phyloP scores from a whole-genome alignment of 2,888 invertebrate species.

The Ryuthela nishihirai region DNA sequence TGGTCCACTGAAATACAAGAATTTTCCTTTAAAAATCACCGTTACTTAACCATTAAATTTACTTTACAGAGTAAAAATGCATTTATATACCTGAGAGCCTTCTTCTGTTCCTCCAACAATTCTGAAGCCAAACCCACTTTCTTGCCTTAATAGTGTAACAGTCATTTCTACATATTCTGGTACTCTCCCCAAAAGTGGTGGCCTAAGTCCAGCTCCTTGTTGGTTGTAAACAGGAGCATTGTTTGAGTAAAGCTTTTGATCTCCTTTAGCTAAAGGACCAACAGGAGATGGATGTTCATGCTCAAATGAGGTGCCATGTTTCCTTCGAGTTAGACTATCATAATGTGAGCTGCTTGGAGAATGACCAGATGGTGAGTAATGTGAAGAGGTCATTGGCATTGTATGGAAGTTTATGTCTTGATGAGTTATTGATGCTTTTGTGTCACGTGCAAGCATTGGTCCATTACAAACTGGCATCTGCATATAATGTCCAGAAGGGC shows the following conservation, averaged over 20 bases:
- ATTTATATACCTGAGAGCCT: conserved; percentile 70
- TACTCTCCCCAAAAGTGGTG: conserved; percentile 11
- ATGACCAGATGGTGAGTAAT: conserved; percentile 9
- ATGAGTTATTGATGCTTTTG: background rate
- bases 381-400: too few relatives aligned
- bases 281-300: conserved; percentile 55
- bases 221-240: conserved; percentile 43
- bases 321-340: conserved; percentile 52
- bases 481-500: conserved; percentile 8
- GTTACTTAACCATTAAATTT: too few relatives aligned
- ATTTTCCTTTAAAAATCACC: too few relatives aligned
- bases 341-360: conserved; percentile 37
- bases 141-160: conserved; percentile 78
- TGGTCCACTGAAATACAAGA: too few relatives aligned
- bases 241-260: conserved; percentile 15
- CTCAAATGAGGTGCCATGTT: conserved; percentile 61
- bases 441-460: background rate
- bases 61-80: too few relatives aligned
- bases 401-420: conserved; percentile 9
- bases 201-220: conserved; percentile 17
- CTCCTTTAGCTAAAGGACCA: conserved; percentile 3
- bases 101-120: conserved; percentile 98
- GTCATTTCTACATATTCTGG: conserved; percentile 60
- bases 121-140: conserved; percentile 90
- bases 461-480: conserved; percentile 3